Evolutionary conservation across 2,888 invertebrate species (phyloP).

Genomic region (Mechanitis mazaeus): DNA sequence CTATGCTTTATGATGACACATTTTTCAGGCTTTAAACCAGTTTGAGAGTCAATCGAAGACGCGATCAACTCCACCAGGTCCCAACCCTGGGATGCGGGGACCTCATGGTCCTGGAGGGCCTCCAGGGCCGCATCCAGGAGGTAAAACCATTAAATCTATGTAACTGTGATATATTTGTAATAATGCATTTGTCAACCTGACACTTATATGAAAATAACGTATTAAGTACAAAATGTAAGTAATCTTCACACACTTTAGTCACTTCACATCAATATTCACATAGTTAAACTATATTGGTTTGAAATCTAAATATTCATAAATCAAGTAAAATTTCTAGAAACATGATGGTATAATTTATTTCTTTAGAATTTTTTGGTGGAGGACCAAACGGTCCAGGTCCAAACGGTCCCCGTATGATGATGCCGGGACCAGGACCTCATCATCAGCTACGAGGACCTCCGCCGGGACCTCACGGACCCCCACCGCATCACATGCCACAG

Average conservation of each 20-base stretch:
- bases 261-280: no score
- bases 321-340: no score
- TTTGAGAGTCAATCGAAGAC: conserved; percentile 96
- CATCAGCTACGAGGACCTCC: conserved; percentile 66
- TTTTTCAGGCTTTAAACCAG: conserved; percentile 79
- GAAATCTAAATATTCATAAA: no score
- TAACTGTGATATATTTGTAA: no score
- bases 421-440: conserved; percentile 56
- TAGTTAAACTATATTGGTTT: no score
- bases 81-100: conserved; percentile 80
- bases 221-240: background rate
- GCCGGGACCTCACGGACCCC: conserved; percentile 57
- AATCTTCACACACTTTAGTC: no score
- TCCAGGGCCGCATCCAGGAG: conserved; percentile 78
- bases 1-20: background rate
- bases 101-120: conserved; percentile 75
- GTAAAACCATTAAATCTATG: conserved; percentile 38
- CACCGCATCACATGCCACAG: conserved; percentile 63
- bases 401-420: conserved; percentile 66
- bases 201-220: no score
- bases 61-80: conserved; percentile 86
- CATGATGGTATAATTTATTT: background rate
- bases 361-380: conserved; percentile 66
- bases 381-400: conserved; percentile 70
- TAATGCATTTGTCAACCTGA: no score